phyloP scores from a whole-genome alignment of 2,797 vertebrate species.

The Synaphobranchus kaupii region DNA sequence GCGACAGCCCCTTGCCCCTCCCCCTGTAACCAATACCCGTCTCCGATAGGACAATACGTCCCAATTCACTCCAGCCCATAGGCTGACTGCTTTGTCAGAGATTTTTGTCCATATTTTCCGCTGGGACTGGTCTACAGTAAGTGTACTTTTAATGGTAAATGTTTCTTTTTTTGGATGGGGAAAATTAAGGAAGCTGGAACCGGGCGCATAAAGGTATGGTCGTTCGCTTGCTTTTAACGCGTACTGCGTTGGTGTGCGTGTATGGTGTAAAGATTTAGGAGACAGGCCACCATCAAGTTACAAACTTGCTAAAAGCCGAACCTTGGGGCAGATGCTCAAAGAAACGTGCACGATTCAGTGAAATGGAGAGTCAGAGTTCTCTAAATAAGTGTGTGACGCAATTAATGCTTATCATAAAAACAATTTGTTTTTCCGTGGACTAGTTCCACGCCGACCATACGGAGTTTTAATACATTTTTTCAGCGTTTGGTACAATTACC shows the following conservation, averaged over 20 bases:
- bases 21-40: constrained; percentile 3
- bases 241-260: background rate
- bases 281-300: background rate
- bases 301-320: constrained; percentile 26
- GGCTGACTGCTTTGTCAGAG: constrained; percentile 51
- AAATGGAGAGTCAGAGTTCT: background rate
- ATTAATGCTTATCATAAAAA: background rate
- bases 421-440: background rate
- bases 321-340: constrained; percentile 12
- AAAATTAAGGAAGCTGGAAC: constrained; percentile 28
- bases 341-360: background rate
- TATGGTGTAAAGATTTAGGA: background rate
- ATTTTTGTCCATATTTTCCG: constrained; percentile 56
- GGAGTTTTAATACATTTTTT: background rate
- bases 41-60: constrained; percentile 48
- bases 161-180: constrained; percentile 35
- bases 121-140: constrained; percentile 32
- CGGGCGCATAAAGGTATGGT: constrained; percentile 39
- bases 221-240: constrained; percentile 10
- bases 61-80: constrained; percentile 50
- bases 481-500: background rate
- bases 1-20: constrained; percentile 50
- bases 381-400: background rate
- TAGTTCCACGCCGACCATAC: background rate
- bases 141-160: constrained; percentile 23